phyloP scores from a whole-genome alignment of 1,140 invertebrate genomes.

The Drosophila guanche region DNA sequence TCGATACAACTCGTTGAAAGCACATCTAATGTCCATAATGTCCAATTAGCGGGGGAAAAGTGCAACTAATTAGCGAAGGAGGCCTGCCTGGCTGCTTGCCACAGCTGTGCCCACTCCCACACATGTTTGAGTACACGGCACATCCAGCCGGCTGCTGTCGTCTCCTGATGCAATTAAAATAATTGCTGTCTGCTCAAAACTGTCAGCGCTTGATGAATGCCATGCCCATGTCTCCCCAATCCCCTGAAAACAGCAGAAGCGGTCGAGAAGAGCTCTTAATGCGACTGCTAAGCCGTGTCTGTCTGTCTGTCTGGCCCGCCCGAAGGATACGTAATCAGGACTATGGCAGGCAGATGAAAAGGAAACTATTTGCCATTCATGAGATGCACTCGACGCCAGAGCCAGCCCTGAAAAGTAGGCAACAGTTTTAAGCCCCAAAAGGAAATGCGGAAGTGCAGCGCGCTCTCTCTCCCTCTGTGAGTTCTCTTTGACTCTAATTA shows the following conservation, averaged over 20 bases:
- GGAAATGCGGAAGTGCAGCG: slow-evolving; percentile 34
- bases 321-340: slow-evolving; percentile 42
- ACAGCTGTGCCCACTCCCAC: not conserved
- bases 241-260: too few relatives aligned
- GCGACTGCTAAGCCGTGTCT: not conserved
- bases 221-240: not conserved
- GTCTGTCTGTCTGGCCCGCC: slow-evolving; percentile 13
- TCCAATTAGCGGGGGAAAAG: slow-evolving; percentile 23
- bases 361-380: slow-evolving; percentile 34
- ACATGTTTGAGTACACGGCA: not conserved
- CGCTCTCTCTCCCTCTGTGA: not conserved
- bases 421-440: slow-evolving; percentile 22
- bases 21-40: slow-evolving; percentile 1
- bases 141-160: not conserved
- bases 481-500: slow-evolving; percentile 27
- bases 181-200: slow-evolving; percentile 51
- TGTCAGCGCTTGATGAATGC: slow-evolving; percentile 49
- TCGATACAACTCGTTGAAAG: too few relatives aligned
- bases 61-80: too few relatives aligned
- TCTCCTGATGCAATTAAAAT: slow-evolving; percentile 44
- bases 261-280: slow-evolving; percentile 1
- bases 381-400: slow-evolving; percentile 27
- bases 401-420: slow-evolving; percentile 40
- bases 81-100: too few relatives aligned
- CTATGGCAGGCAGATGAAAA: slow-evolving; percentile 33